Percentiles rank a stretch among this genome's conserved stretches.
These are phyloP conservation scores for Rhizomys pruinosus DNA, from an alignment of 2,113 vertebrate species.

Conservation along the genomic window DNA sequence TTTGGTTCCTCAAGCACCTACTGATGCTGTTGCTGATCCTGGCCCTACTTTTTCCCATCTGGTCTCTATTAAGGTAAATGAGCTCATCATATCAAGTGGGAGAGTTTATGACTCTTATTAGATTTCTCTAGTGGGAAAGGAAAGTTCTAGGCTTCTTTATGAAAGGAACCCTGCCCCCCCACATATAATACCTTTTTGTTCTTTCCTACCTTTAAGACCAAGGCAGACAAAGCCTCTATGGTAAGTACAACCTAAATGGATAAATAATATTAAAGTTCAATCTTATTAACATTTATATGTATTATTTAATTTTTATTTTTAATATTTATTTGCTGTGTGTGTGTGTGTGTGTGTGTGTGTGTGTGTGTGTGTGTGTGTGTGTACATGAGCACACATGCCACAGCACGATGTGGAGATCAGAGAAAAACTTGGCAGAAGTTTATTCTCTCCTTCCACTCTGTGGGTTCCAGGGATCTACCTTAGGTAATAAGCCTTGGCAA, in stretches of 20 bases:
- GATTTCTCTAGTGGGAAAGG: conserved; percentile 6
- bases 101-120: conserved; percentile 8
- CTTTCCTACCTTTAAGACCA: background rate
- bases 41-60: background rate
- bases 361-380: background rate
- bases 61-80: background rate
- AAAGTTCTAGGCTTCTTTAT: conserved; percentile 35
- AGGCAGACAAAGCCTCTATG: conserved; percentile 35
- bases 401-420: too few species aligned
- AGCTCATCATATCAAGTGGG: conserved; percentile 20
- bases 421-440: background rate
- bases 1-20: background rate
- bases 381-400: background rate
- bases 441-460: background rate
- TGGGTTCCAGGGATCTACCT: background rate
- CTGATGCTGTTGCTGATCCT: background rate
- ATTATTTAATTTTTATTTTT: background rate
- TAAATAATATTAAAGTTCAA: conserved; percentile 26
- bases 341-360: background rate
- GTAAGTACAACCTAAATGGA: conserved; percentile 29
- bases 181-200: background rate
- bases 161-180: background rate
- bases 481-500: background rate
- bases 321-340: background rate
- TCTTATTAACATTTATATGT: background rate